Conservation (phyloP, 2,797 vertebrate species). For the Poeciliopsis paucimaculata region DNA sequence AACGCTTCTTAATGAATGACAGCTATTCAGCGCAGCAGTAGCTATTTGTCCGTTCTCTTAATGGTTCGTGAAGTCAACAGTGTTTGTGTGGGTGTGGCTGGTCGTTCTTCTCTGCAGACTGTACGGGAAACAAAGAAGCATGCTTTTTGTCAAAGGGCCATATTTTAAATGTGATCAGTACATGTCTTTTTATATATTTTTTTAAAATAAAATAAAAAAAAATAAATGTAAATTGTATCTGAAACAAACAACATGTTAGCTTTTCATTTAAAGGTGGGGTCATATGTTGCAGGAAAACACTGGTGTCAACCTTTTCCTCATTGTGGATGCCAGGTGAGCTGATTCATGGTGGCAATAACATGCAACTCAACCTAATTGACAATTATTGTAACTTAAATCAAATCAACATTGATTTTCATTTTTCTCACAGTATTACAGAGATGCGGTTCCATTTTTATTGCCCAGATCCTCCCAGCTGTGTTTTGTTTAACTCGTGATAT, state of each 20-base stretch:
- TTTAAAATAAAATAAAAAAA: neutral
- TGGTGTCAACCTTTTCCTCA: constrained; percentile 11
- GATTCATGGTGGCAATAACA: constrained; percentile 66
- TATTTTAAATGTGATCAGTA: constrained; percentile 36
- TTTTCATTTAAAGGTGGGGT: constrained; percentile 13
- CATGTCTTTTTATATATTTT: constrained; percentile 32
- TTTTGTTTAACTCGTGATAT: neutral
- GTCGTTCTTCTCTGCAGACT: constrained; percentile 25
- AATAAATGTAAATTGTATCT: constrained; percentile 12
- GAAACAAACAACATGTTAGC: neutral
- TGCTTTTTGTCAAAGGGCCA: constrained; percentile 40
- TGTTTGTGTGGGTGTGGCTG: constrained; percentile 48
- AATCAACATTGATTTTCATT: constrained; percentile 61
- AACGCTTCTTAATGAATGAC: constrained; percentile 52
- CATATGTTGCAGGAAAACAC: constrained; percentile 30
- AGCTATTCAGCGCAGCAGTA: constrained; percentile 45
- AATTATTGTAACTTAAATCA: constrained; percentile 57
- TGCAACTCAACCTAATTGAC: constrained; percentile 49
- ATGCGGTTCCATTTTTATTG: constrained; percentile 38
- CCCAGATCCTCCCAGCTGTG: constrained; percentile 13
- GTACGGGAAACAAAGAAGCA: constrained; percentile 59
- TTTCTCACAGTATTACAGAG: constrained; percentile 48
- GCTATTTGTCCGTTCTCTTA: constrained; percentile 38
- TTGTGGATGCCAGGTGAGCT: constrained; percentile 29
- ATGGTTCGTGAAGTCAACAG: constrained; percentile 24